Evolutionary conservation across 2,113 vertebrate genomes (phyloP), one percentile per base, ranked within the genome.

Genomic region (rat (Rattus norvegicus)): DNA sequence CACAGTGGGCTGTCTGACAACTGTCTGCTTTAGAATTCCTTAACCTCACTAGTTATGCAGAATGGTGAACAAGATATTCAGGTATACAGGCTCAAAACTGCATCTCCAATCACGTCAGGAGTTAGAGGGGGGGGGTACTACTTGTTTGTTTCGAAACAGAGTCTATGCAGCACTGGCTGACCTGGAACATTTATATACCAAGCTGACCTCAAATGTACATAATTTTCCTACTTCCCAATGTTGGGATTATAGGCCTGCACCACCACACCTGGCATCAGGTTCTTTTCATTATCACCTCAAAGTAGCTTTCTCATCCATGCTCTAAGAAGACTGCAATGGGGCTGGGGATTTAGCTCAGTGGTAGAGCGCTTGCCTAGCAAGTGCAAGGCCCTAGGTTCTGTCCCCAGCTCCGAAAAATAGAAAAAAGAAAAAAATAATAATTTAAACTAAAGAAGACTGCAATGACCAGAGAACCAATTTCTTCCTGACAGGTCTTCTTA

Each of bases 271-370:
- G 52, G 36, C n/a, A 70, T n/a, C 47, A 70, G 33, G 47, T 88
- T 95, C 76, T 96, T 59, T 70, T 88, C 56, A 95, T 26, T 92
- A 49, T 61, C 72, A 80, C n/a, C 65, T 94, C 89, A 93, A 88
- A 93, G 86, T 22, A 56, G 6, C n/a, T 89, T 95, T 67, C 80
- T 93, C 63, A 75, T 36, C 96, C 65, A 92, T 39, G n/a, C 70
- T 59, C 26, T 43, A 93, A 75, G 83, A 91, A 86, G 61, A 79
- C 10, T n/a, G n/a, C 52, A 52, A 10, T 10, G 10, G 52, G 52
- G 52, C 52, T 52, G 52, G 52, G 10, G n/a, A n/a, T n/a, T n/a
- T n/a, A n/a, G n/a, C n/a, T n/a, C n/a, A n/a, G n/a, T n/a, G n/a
- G n/a, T n/a, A n/a, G n/a, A n/a, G n/a, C n/a, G n/a, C n/a, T n/a